Percentiles rank a stretch among this genome's conserved stretches.
phyloP scores from a whole-genome alignment of 2,113 vertebrate genomes.

The Origma solitaria region DNA sequence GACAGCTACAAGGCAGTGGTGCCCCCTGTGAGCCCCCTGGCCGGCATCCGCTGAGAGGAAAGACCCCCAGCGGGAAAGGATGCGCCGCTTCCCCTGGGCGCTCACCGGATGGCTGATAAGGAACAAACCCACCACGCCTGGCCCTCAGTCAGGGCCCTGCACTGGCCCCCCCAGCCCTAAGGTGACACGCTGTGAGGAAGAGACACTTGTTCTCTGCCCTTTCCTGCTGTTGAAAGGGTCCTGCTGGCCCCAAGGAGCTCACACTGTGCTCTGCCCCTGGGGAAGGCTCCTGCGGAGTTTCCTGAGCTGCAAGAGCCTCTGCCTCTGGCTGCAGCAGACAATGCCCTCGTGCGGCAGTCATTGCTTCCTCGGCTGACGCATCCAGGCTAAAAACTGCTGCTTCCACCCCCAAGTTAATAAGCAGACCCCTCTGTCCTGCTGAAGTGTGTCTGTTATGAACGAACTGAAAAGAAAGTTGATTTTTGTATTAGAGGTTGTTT shows the following conservation, averaged over 20 bases:
- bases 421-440: neutral
- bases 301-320: neutral
- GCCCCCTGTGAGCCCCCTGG: accelerated
- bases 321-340: neutral
- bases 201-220: accelerated
- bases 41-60: neutral
- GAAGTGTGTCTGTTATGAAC: too few species aligned
- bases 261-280: accelerated
- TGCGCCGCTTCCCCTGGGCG: neutral
- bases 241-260: neutral
- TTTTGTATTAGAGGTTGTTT: too few species aligned
- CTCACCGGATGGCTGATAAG: neutral
- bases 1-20: neutral
- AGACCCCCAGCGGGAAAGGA: neutral
- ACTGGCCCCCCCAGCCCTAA: neutral
- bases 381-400: neutral
- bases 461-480: too few species aligned
- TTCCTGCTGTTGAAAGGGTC: neutral
- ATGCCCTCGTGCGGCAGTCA: neutral
- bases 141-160: neutral
- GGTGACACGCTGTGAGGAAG: neutral
- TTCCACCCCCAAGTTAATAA: neutral
- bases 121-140: neutral
- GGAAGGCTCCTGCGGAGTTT: neutral
- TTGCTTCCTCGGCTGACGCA: accelerated